Base-by-base conservation (phyloP, 1,140 invertebrate species). In the Pantala flavescens region DNA sequence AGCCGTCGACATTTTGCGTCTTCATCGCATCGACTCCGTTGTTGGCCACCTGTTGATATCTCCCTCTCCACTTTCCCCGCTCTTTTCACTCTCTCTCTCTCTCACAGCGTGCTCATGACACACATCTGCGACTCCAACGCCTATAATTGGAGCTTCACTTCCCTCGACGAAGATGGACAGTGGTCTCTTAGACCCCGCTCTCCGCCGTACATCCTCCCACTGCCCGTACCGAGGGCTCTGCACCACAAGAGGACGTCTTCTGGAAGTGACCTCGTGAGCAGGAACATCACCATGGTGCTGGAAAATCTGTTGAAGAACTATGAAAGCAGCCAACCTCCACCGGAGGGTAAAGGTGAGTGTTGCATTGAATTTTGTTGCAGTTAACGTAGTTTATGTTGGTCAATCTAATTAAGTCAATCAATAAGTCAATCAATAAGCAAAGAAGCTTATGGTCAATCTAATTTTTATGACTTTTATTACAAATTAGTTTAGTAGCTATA, bases 271-370 rank as follows among this genome's bases (percentile, higher is more conserved):
- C 14, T 63, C 5, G 49, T 93, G 0, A 91, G 90, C 28, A 88
- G 87, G 76, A 94, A 94, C 78, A 94, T 94, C 36, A 92, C 92
- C 0, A 86, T 90, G 78, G 88, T 96, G 0, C 82, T 96, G 73
- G 93, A 96, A 79, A 93, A 93, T 79, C 84, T 96, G 9, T 83
- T 96, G 71, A 91, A 94, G 80, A 92, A 94, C 79, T 97, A 97
- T 79, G 94, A 97, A 82, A 94, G 93, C 79, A 93, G 91, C 14
- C 91, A 96, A 75, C 83, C 95, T 71, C 95, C 95, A 7, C 92
- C 90, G 3, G 91, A 93, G 78, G 91, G 90, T 36, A 88, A 91
- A 87, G 91, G 92, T 91, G 49, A 10, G 49, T 63, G 12, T 7
- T 63, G 12, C 43, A 9, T n/a, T 24, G n/a, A 5, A 73, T 70